Evolutionary conservation across 2,888 invertebrate genomes (phyloP).

Genomic region (Boloria euphrosyne): DNA sequence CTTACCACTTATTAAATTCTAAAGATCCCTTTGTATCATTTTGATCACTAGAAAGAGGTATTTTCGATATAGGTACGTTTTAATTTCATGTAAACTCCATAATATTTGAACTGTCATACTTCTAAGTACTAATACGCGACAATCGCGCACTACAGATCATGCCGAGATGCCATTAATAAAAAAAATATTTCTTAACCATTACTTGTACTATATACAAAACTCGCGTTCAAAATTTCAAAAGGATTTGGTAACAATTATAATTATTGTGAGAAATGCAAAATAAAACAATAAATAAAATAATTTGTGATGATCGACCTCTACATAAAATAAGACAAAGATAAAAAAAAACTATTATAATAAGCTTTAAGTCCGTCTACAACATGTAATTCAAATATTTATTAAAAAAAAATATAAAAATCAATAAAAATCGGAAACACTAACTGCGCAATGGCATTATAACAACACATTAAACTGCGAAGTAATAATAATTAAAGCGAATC

Average conservation of each 20-base stretch:
- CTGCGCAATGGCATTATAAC: conserved; percentile 59
- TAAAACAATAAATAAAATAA: conserved; percentile 39
- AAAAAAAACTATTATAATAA: conserved; percentile 31
- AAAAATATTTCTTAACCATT: conserved; percentile 43
- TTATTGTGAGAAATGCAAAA: conserved; percentile 38
- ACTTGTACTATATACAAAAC: conserved; percentile 72
- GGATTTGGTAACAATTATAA: conserved; percentile 66
- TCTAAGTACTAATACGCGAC: conserved; percentile 52
- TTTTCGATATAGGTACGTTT: conserved; percentile 64
- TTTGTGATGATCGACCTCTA: conserved; percentile 45
- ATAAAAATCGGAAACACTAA: conserved; percentile 58
- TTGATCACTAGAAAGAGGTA: conserved; percentile 80
- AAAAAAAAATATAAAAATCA: conserved; percentile 49
- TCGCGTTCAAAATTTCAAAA: conserved; percentile 55
- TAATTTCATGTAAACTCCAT: conserved; percentile 60
- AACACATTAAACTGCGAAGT: conserved; percentile 66
- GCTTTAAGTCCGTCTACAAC: conserved; percentile 32
- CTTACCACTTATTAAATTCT: conserved; percentile 72
- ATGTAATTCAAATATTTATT: conserved; percentile 38
- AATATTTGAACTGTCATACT: conserved; percentile 56
- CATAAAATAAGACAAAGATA: conserved; percentile 27
- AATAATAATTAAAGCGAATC: conserved; percentile 75
- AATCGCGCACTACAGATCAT: conserved; percentile 27
- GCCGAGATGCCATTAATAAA: conserved; percentile 46
- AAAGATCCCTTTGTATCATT: conserved; percentile 73